Evolutionary conservation across 2,113 vertebrate species (phyloP), one percentile per base, ranked within the genome.

Genomic region (Mesitornis unicolor): DNA sequence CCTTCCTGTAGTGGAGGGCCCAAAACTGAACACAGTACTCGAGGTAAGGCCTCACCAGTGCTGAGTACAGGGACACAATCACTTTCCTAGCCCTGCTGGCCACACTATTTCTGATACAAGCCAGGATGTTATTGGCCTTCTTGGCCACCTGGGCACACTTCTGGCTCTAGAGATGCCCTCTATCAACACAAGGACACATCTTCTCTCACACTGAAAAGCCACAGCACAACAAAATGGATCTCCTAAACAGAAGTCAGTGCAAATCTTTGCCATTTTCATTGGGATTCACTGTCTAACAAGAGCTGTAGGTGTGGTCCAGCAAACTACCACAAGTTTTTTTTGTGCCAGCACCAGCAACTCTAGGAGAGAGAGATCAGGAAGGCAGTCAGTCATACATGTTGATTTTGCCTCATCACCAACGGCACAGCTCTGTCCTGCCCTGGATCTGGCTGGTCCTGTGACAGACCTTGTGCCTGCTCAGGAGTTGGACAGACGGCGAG

Each of bases 401-500:
- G 26, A 6, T 65, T 33, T 26, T 24, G 28, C 45, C 75, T 61
- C 33, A 22, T 16, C 42, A 28, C 13, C 77, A n/a, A 33, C 12
- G 9, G 35, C 28, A 24, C 1, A 0, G 11, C 47, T 64, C 54
- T 70, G 38, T 15, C 42, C 33, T 45, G 47, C 60, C 42, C 40
- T 28, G n/a, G 16, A 13, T 47, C 26, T 33, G 16, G 12, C 15
- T 17, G 22, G 17, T 47, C 54, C 38, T 35, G 24, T 16, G 14
- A 7, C 22, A 73, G 40, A 48, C 28, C 26, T 40, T 0, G 0
- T 33, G 26, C 7, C 38, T 1, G 0, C 10, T 64, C 29, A 26
- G 22, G 50, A 42, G 24, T 0, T 21, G 20, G 14, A 14, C 45
- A 51, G 35, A n/a, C 4, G 11, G 28, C 4, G 4, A 16, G 40